These are phyloP conservation scores for Callinectes sapidus DNA, from an alignment of 2,888 invertebrate genomes.

Conservation along the genomic window DNA sequence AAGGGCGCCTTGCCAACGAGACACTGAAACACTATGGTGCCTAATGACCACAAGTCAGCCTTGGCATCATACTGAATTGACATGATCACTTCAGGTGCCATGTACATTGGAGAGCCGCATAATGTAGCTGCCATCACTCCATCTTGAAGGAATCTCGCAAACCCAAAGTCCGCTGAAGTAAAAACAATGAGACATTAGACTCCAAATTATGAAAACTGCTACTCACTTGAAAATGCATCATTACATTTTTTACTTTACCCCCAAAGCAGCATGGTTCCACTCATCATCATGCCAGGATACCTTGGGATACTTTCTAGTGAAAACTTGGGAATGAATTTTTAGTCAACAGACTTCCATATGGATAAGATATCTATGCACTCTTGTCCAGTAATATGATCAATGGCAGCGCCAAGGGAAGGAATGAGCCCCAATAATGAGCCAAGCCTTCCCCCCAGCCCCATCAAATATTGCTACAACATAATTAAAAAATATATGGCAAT, in stretches of 20 bases:
- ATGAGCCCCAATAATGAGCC: too few relatives aligned
- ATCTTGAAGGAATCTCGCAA: slow-evolving; percentile 97
- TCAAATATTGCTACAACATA: too few relatives aligned
- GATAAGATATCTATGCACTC: background rate
- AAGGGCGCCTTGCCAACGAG: slow-evolving; percentile 99
- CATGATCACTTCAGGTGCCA: slow-evolving; percentile 99
- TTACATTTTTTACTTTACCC: background rate
- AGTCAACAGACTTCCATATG: background rate
- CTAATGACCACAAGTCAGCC: slow-evolving; percentile 99
- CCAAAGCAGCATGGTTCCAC: background rate
- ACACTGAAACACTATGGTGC: slow-evolving; percentile 99
- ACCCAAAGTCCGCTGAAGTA: slow-evolving; percentile 95
- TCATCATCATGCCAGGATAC: background rate
- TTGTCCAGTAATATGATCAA: background rate
- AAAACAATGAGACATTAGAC: background rate
- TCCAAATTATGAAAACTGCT: background rate
- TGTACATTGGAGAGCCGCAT: slow-evolving; percentile 99
- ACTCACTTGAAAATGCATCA: background rate
- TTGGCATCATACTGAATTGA: slow-evolving; percentile 98
- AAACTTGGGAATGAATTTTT: background rate
- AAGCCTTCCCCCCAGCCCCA: too few relatives aligned
- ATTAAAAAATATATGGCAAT: too few relatives aligned
- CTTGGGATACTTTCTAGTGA: background rate
- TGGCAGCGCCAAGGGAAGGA: too few relatives aligned
- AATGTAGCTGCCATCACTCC: slow-evolving; percentile 99